Base-by-base conservation (phyloP, 2,797 vertebrate species). In the Premnoplex brunnescens region DNA sequence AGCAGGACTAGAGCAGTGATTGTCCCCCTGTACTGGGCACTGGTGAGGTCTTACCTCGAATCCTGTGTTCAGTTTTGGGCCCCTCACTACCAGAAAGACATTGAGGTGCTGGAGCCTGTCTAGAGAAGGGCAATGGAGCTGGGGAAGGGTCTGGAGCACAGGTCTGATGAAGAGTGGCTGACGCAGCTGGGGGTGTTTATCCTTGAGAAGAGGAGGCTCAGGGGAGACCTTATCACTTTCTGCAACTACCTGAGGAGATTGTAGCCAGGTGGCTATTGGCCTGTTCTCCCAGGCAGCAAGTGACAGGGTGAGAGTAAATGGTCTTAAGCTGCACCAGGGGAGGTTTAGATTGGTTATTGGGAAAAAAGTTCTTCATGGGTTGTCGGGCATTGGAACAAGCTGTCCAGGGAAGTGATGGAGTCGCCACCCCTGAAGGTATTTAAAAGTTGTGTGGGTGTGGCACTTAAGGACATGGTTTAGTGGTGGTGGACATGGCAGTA, bases 211-310 rank as follows among this genome's bases (percentile, higher is more conserved):
- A 64, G 23, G 43, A 60, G 17, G 30, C 48, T 76, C 8, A 15
- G 32, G 17, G 30, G 15, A 6, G 1, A 48, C 26, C n/a, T 87
- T 14, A 17, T 9, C 4, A 0, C 32, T 52, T 54, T 59, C 32
- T 49, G 5, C 21, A 36, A 1, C 14, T 55, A 26, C 56, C 46
- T 71, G 58, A 75, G 41, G 32, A 71, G 12, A 8, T 0, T 23
- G n/a, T 5, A 49, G 41, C 4, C 26, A 36, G 12, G 12, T 34
- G 43, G 18, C 16, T 3, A 4, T 26, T 0, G 0, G 12, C 2
- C 44, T 81, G 17, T 82, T 68, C 39, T 77, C 3, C 26, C 26
- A 60, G 7, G 10, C 64, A 37, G 16, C 12, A 28, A 55, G 46
- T 4, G 20, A 52, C 5, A 43, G 37, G 14, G 30, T 27, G 37